phyloP scores from a whole-genome alignment of 2,888 invertebrate species.

The Apamea sordens region DNA sequence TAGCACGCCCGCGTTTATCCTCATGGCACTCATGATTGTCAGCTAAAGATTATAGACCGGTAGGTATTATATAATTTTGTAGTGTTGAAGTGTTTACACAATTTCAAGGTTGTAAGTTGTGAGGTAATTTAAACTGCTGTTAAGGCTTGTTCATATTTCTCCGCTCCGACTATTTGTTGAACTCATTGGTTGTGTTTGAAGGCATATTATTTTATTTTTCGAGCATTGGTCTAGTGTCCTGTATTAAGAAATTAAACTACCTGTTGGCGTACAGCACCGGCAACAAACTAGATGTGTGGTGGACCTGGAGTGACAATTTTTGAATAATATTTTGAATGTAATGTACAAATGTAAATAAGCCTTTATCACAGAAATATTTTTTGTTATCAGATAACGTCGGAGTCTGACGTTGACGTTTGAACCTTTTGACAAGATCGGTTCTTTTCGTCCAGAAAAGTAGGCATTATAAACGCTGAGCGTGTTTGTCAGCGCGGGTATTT shows the following conservation, averaged over 20 bases:
- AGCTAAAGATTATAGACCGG: constrained; percentile 30
- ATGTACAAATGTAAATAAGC: constrained; percentile 10
- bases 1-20: constrained; percentile 67
- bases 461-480: neutral
- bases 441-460: constrained; percentile 13
- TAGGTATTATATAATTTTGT: constrained; percentile 66
- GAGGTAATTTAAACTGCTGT: constrained; percentile 12
- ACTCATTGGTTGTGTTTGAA: neutral
- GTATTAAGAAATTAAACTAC: neutral
- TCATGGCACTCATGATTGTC: constrained; percentile 72
- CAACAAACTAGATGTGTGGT: neutral
- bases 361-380: neutral
- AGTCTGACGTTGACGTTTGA: neutral
- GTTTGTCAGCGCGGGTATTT: neutral
- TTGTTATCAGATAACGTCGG: neutral
- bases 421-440: neutral
- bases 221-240: neutral
- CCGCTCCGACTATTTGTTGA: neutral
- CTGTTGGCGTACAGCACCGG: neutral
- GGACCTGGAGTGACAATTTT: neutral
- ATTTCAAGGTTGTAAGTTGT: constrained; percentile 56
- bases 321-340: neutral
- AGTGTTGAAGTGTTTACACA: constrained; percentile 57
- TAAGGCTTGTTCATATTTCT: constrained; percentile 35
- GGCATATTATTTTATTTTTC: neutral